Evolutionary conservation across 2,888 invertebrate genomes (phyloP).

Genomic region (Catonia carolina): DNA sequence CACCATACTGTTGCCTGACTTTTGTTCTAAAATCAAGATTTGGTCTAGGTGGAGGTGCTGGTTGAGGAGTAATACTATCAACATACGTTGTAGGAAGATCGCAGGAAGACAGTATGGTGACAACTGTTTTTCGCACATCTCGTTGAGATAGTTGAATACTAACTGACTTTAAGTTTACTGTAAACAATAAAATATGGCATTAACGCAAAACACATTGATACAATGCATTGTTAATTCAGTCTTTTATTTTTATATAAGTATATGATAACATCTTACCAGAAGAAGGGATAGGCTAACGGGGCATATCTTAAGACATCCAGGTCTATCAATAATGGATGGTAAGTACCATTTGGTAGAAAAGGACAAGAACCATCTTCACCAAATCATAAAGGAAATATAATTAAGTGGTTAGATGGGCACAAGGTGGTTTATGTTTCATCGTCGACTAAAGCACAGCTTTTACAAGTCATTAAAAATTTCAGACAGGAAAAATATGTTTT

Average conservation of each 20-base stretch:
- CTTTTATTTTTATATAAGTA: not conserved
- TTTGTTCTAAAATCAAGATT: slow-evolving; percentile 18
- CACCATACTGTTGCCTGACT: slow-evolving; percentile 30
- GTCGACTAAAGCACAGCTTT: too few relatives aligned
- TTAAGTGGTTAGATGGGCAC: too few relatives aligned
- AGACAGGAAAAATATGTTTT: too few relatives aligned
- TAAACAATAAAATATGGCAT: slow-evolving; percentile 35
- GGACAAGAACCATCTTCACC: too few relatives aligned
- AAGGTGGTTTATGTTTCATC: too few relatives aligned
- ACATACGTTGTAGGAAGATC: slow-evolving; percentile 81
- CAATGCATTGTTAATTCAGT: too few relatives aligned
- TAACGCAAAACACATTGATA: too few relatives aligned
- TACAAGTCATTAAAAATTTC: too few relatives aligned
- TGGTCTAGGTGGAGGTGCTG: slow-evolving; percentile 33
- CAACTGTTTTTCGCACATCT: slow-evolving; percentile 64
- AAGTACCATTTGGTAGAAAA: not conserved
- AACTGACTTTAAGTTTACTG: slow-evolving; percentile 64
- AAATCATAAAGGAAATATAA: too few relatives aligned
- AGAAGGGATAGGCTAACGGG: too few relatives aligned
- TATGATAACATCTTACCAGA: too few relatives aligned
- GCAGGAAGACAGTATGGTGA: slow-evolving; percentile 71
- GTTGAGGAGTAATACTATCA: slow-evolving; percentile 56
- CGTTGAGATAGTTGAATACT: slow-evolving; percentile 62
- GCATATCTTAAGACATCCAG: too few relatives aligned
- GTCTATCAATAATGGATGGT: not conserved